Evolutionary conservation across 2,888 invertebrate genomes (phyloP).

Genomic region (Parthenolecanium corni): DNA sequence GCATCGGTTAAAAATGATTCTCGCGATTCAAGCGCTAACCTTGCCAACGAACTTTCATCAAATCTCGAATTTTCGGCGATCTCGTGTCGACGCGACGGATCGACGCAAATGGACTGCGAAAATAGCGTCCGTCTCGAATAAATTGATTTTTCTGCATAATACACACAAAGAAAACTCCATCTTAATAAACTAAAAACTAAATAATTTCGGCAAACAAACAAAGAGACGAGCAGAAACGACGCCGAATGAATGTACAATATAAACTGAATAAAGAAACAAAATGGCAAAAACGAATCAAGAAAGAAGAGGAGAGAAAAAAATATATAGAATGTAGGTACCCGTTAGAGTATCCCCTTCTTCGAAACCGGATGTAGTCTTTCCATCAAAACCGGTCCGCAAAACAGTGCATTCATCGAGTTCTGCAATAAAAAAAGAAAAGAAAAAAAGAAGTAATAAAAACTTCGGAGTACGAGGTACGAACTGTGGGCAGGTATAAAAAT

Average conservation of each 20-base stretch:
- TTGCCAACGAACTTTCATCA: no score
- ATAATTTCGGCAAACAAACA: background rate
- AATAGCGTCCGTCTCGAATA: no score
- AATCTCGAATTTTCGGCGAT: no score
- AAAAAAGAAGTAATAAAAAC: background rate
- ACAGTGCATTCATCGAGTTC: slow-evolving; percentile 14
- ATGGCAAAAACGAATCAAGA: background rate
- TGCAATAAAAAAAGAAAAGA: background rate
- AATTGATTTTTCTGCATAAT: no score
- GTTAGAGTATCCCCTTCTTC: slow-evolving; percentile 4
- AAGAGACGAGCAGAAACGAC: no score
- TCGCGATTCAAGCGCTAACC: no score
- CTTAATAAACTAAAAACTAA: background rate
- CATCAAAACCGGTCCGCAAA: background rate
- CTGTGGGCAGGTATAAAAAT: no score
- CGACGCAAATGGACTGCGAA: no score
- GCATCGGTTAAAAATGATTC: no score
- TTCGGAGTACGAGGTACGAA: no score
- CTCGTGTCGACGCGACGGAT: no score
- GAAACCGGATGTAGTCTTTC: slow-evolving; percentile 2
- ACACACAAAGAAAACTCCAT: no score
- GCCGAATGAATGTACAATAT: background rate
- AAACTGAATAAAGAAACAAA: background rate
- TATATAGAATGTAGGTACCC: background rate
- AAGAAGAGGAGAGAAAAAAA: background rate